These are phyloP conservation scores for Pandion haliaetus DNA, from an alignment of 2,113 vertebrate species.

Conservation along the genomic window DNA sequence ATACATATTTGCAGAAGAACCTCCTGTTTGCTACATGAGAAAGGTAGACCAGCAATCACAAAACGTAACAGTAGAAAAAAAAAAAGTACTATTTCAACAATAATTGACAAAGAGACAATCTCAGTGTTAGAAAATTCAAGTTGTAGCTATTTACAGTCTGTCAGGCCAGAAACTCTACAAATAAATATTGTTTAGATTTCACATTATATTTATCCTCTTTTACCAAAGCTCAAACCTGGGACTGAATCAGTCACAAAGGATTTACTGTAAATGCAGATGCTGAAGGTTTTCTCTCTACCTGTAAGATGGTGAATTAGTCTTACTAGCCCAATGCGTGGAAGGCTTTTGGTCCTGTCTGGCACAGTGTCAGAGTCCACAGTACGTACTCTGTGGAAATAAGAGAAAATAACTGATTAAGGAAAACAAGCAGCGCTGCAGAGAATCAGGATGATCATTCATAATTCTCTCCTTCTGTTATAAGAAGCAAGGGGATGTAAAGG, in stretches of 20 bases:
- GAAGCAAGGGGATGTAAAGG: not conserved
- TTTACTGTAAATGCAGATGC: not conserved
- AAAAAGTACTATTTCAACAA: not conserved
- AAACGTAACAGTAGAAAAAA: not conserved
- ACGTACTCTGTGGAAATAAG: not conserved
- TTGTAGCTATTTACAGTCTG: not conserved
- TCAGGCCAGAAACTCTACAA: not conserved
- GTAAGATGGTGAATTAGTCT: not conserved
- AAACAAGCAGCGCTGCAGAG: not conserved
- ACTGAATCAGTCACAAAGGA: not conserved
- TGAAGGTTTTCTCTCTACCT: not conserved
- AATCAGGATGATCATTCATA: not conserved
- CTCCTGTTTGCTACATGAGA: not conserved
- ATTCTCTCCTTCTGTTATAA: not conserved
- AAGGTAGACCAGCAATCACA: not conserved
- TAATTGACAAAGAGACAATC: constrained; percentile 33
- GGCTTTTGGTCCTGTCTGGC: not conserved
- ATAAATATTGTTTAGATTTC: not conserved
- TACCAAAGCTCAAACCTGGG: not conserved
- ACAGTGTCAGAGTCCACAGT: not conserved
- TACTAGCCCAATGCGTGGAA: not conserved
- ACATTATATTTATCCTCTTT: not conserved
- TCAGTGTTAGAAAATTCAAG: constrained; percentile 33
- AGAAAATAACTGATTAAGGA: not conserved
- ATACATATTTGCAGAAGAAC: not conserved